Base-by-base conservation (phyloP, 2,888 invertebrate genomes). In the Endomychus coccineus region DNA sequence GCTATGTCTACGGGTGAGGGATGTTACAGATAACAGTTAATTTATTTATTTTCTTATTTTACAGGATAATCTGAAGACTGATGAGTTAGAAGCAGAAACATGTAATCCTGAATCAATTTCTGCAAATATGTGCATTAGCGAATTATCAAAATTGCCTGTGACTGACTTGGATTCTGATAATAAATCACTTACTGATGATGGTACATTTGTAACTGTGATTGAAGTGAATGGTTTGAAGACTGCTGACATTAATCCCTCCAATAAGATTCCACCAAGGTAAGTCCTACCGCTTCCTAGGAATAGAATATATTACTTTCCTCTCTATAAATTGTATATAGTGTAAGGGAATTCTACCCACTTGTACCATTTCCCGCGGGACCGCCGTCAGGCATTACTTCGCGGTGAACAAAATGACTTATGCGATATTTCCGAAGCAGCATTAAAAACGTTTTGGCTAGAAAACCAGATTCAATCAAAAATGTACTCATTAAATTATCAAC, bases 161-260 rank as follows among this genome's bases (percentile, higher is more conserved):
- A 24, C 40, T 16, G 17, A 24, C 16, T 44, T 40, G 21, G 43
- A 33, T 19, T 37, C 43, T 12, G 51, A 55, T 9, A 50, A 48
- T 34, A 46, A 36, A 33, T 49, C 50, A 34, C 37, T 46, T 12
- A 38, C 51, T 33, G 68, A 73, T 57, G 69, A 71, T 16, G 73
- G 71, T 53, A 73, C 86, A 66, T 89, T 88, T 68, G 80, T 89
- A 48, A 89, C 88, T 42, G 88, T 89, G 48, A 89, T 89, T 54
- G 85, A 87, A 75, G 87, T 89, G 22, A 88, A 87, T 66, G 88
- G 87, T 62, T 69, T 78, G 55, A 80, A 80, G 59, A 68, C 71
- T 50, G 27, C 29, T 4, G 45, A 47, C 58, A 61, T 34, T 21
- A 45, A 49, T 16, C 52, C 60, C 7, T 19, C 38, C 10, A 44